phyloP scores from a whole-genome alignment of 2,888 invertebrate species.

The Monochamus alternatus region DNA sequence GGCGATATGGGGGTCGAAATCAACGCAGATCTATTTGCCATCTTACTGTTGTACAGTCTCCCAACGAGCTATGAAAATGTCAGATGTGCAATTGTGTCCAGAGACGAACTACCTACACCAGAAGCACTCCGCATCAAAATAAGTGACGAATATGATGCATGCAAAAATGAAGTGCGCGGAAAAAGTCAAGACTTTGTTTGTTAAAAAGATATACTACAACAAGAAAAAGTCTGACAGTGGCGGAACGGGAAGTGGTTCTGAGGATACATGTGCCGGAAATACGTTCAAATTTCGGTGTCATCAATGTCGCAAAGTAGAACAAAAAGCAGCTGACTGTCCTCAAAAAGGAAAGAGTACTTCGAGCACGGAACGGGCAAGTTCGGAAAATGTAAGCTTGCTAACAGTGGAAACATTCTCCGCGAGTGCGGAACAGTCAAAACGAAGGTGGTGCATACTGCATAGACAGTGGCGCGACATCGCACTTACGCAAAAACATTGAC shows the following conservation, averaged over 20 bases:
- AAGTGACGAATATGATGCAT: slow-evolving; percentile 58
- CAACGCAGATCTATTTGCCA: slow-evolving; percentile 60
- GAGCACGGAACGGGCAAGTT: neutral
- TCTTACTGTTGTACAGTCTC: slow-evolving; percentile 59
- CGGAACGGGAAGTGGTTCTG: neutral
- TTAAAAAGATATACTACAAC: slow-evolving; percentile 5
- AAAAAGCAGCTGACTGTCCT: slow-evolving; percentile 37
- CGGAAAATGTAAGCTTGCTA: slow-evolving; percentile 1
- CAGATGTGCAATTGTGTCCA: slow-evolving; percentile 63
- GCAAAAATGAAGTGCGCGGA: slow-evolving; percentile 36
- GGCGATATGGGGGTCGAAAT: slow-evolving; percentile 44
- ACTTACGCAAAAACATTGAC: slow-evolving; percentile 20
- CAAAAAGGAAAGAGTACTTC: neutral
- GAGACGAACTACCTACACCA: slow-evolving; percentile 59
- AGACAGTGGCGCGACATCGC: slow-evolving; percentile 6
- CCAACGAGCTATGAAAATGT: slow-evolving; percentile 61
- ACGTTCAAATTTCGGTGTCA: slow-evolving; percentile 24
- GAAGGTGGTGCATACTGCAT: neutral
- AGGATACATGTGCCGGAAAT: neutral
- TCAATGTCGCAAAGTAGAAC: slow-evolving; percentile 27
- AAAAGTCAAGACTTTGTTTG: slow-evolving; percentile 20
- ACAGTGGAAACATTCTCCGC: neutral
- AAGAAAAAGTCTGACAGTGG: too few species aligned
- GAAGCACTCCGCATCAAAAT: slow-evolving; percentile 60
- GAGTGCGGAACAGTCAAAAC: neutral